Conservation (phyloP, 1,140 invertebrate species). For the Drosophila littoralis region DNA sequence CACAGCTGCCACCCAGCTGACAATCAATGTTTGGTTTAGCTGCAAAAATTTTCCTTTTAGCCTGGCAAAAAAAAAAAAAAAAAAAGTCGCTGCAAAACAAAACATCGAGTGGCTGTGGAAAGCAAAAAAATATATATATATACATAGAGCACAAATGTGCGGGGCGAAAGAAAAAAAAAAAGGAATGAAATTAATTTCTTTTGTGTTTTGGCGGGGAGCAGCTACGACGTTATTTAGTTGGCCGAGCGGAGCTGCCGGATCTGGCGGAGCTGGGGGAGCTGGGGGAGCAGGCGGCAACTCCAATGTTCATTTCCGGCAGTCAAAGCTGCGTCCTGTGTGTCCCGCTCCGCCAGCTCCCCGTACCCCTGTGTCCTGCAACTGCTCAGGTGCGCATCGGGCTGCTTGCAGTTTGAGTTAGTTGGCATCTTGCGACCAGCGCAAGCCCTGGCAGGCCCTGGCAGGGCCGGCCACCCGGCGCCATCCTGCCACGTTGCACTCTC, state of each 20-base stretch:
- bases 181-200: conserved; percentile 83
- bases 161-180: conserved; percentile 60
- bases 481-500: conserved; percentile 16
- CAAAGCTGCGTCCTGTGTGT: conserved; percentile 75
- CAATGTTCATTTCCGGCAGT: conserved; percentile 82
- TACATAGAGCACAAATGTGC: conserved; percentile 13
- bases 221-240: conserved; percentile 62
- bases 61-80: conserved; percentile 47
- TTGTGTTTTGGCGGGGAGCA: conserved; percentile 54
- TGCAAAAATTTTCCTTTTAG: conserved; percentile 63
- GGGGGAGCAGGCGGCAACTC: conserved; percentile 47
- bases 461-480: background rate
- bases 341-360: background rate
- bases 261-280: background rate
- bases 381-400: conserved; percentile 63
- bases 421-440: conserved; percentile 61
- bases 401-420: conserved; percentile 67
- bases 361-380: conserved; percentile 1
- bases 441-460: background rate
- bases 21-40: conserved; percentile 82
- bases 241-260: conserved; percentile 5
- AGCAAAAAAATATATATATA: conserved; percentile 33
- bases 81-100: conserved; percentile 62
- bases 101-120: conserved; percentile 65
- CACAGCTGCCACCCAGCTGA: conserved; percentile 52